Evolutionary conservation across 2,888 invertebrate genomes (phyloP), one percentile per base, ranked within the genome.

Genomic region (Acanthosoma haemorrhoidale): DNA sequence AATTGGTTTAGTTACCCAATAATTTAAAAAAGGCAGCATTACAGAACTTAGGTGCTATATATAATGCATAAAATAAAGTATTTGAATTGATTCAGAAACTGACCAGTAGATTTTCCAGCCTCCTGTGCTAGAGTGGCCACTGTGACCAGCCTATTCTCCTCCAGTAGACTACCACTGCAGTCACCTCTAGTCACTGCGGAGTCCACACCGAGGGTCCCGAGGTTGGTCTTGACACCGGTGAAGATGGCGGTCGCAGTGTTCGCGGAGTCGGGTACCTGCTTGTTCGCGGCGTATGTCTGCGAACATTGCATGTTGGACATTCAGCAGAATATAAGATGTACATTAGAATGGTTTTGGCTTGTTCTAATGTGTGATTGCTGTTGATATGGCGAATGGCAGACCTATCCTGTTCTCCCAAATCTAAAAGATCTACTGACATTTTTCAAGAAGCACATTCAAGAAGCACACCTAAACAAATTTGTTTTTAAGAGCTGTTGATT

Each of bases 181-280:
- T 92, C 87, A 1, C 81, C 80, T 8, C 84, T 77, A 13, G 80
- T 76, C 0, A 91, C 92, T 2, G 82, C 84, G 0, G 86, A 85
- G 76, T 92, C 90, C 0, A 94, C 86, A 0, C 93, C 94, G 0
- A 89, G 81, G 0, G 90, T 90, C 74, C 88, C 87, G 76, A 87
- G 88, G 79, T 94, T 94, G 1, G 85, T 85, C 80, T 95, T 96
- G 0, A 92, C 87, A 0, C 96, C 96, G 61, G 87, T 84, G 75
- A 94, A 88, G 66, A 92, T 81, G 0, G 95, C 94, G 0, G 94
- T 94, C 0, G 92, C 94, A 0, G 94, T 89, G 43, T 90, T 89
- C 0, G 94, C 91, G 0, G 94, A 95, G 78, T 96, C 96, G 0
- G 95, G 89, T 0, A 94, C 92, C 82, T 92, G 88, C 77, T 88